Percentiles rank a stretch among this genome's conserved stretches.
These are phyloP conservation scores for Zosterops hypoxanthus DNA, from an alignment of 2,113 vertebrate species.

Conservation along the genomic window DNA sequence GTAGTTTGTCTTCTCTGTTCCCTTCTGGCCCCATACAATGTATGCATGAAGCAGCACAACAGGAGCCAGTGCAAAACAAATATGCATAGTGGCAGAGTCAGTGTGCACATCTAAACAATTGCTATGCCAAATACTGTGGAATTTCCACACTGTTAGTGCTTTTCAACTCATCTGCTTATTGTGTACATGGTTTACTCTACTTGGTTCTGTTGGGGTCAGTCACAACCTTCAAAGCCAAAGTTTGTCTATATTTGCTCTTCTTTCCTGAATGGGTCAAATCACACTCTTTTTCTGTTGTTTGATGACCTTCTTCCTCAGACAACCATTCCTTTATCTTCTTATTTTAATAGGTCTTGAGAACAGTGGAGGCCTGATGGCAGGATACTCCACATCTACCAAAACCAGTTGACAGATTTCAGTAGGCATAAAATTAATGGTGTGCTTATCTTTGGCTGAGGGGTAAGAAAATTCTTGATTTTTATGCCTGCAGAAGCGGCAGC, in stretches of 20 bases:
- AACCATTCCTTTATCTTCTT: not conserved
- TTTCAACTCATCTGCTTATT: conserved; percentile 48
- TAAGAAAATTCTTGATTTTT: not conserved
- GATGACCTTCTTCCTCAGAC: conserved; percentile 21
- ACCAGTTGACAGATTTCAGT: conserved; percentile 2
- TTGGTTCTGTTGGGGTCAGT: conserved; percentile 7
- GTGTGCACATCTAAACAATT: conserved; percentile 44
- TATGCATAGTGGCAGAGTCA: conserved; percentile 43
- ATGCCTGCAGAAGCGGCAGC: not conserved
- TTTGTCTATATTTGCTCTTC: conserved; percentile 38
- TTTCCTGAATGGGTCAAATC: conserved; percentile 39
- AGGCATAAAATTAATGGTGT: not conserved
- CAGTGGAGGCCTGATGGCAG: not conserved
- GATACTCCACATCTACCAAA: not conserved
- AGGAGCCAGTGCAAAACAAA: conserved; percentile 41
- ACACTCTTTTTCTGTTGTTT: not conserved
- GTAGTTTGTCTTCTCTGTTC: not conserved
- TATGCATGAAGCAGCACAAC: conserved; percentile 3
- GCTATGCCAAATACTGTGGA: not conserved
- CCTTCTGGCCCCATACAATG: not conserved
- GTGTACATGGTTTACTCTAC: conserved; percentile 15
- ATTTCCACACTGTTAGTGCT: conserved; percentile 36
- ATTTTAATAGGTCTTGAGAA: not conserved
- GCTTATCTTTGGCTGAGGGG: not conserved
- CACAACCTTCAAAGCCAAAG: conserved; percentile 32